These are phyloP conservation scores for Nudaria mundana DNA, from an alignment of 2,888 invertebrate genomes.

Conservation along the genomic window DNA sequence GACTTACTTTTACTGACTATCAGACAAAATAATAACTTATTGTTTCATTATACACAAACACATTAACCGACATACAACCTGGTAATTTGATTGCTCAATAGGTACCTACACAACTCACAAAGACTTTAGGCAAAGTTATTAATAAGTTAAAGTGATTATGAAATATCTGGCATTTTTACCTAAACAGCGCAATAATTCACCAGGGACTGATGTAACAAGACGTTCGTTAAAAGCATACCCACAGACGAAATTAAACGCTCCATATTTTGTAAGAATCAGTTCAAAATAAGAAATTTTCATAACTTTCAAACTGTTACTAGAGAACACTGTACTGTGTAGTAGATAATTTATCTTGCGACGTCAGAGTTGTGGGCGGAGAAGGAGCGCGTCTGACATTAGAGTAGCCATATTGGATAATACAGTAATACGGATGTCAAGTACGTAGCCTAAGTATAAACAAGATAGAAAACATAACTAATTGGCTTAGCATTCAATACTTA, in stretches of 20 bases:
- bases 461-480: too few relatives aligned
- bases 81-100: slow-evolving; percentile 5
- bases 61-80: slow-evolving; percentile 28
- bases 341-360: slow-evolving; percentile 4
- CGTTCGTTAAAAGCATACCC: too few relatives aligned
- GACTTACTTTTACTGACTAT: slow-evolving; percentile 59
- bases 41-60: slow-evolving; percentile 41
- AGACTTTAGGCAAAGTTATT: background rate
- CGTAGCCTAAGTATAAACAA: background rate
- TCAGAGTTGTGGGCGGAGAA: slow-evolving; percentile 2
- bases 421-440: too few relatives aligned
- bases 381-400: slow-evolving; percentile 1
- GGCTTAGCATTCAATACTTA: too few relatives aligned
- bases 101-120: background rate
- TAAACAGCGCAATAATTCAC: too few relatives aligned
- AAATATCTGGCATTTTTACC: too few relatives aligned
- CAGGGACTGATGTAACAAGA: too few relatives aligned
- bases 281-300: too few relatives aligned
- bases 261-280: too few relatives aligned
- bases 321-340: background rate
- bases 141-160: too few relatives aligned
- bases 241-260: too few relatives aligned
- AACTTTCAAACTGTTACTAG: too few relatives aligned
- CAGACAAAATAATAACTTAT: slow-evolving; percentile 40
- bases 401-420: background rate